Evolutionary conservation across 2,113 vertebrate genomes (phyloP), one percentile per base, ranked within the genome.

Genomic region (Aphyosemion australe): DNA sequence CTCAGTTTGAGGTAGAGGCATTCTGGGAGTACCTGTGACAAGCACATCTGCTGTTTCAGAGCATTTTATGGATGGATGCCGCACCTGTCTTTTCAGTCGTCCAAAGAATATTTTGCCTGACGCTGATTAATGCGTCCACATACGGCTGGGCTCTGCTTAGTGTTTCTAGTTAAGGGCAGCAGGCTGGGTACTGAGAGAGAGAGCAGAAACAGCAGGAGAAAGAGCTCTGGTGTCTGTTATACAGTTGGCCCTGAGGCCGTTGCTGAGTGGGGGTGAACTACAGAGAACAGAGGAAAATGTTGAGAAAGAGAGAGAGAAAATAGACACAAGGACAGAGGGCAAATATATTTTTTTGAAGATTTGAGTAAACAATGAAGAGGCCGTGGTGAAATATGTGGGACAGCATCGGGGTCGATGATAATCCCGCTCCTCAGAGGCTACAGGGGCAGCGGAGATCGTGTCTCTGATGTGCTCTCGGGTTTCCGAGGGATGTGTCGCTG

Each of bases 381-480:
- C 42, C 7, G n/a, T 0, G 34, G 76, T 60, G 66, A 75, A 66
- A 51, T 62, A 72, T 62, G 78, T 21, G 21, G 4, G 64, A 58
- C 64, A 63, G 56, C 57, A 46, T 58, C 59, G 0, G 42, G 51
- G 61, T 59, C 18, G 55, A 64, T 69, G 42, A 58, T 63, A 56
- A 72, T 51, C 66, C 72, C 48, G 37, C 80, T 76, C 61, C 76
- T 69, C 74, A 79, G 69, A 72, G 75, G 57, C 69, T 63, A 51
- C 46, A 16, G 52, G 76, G 57, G 55, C 69, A 62, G 69, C 10
- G 13, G 67, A 65, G 75, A 63, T 54, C 21, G 41, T 61, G 70
- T 72, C 82, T 91, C 74, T 86, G 84, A 90, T 88, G 84, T 65
- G 37, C 20, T 82, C 77, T 91, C 78, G 1, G 65, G 75, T 91